Evolutionary conservation across 2,888 invertebrate genomes (phyloP), one percentile per base, ranked within the genome.

Genomic region (Cremastinae sp.): DNA sequence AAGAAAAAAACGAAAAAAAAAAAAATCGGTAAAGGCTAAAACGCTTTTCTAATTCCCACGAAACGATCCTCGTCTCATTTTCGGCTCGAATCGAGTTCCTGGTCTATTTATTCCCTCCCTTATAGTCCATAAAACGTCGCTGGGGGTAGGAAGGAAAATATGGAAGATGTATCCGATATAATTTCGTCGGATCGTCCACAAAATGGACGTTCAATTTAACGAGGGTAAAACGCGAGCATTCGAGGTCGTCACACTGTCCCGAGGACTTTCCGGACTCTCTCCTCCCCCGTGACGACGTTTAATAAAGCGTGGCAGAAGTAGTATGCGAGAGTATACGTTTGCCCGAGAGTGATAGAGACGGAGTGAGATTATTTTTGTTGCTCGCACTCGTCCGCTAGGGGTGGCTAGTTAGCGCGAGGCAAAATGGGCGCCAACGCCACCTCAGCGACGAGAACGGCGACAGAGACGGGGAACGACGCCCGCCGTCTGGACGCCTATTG

Each of bases 401-500:
- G 85, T 85, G 86, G 28, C 87, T 88, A 88, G 87, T 88, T 88
- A 88, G 87, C 85, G 83, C 87, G 83, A 81, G 83, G 85, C 84
- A 72, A 28, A 28, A 56, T 82, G 83, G 87, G 87, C 87, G 88
- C 87, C 88, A 73, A 58, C 72, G 73, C 64, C 69, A 76, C 73
- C 73, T 69, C 76, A 84, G 62, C 84, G 84, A 81, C 85, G 76
- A 64, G 65, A 65, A 65, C 51, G 51, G 22, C 51, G 37, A 55
- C 55, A 35, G 37, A 20, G 14, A 47, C 47, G 47, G 14, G n/a
- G 47, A 47, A 66, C 71, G 75, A 76, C 76, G 83, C 80, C 83
- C 88, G 88, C 87, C 88, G 88, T 88, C 88, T 88, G 87, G 88
- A 87, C 88, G 88, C 86, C 86, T 83, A 85, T 84, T 83, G 83